Evolutionary conservation across 2,888 invertebrate genomes (phyloP).

Genomic region (Melanotus villosus): DNA sequence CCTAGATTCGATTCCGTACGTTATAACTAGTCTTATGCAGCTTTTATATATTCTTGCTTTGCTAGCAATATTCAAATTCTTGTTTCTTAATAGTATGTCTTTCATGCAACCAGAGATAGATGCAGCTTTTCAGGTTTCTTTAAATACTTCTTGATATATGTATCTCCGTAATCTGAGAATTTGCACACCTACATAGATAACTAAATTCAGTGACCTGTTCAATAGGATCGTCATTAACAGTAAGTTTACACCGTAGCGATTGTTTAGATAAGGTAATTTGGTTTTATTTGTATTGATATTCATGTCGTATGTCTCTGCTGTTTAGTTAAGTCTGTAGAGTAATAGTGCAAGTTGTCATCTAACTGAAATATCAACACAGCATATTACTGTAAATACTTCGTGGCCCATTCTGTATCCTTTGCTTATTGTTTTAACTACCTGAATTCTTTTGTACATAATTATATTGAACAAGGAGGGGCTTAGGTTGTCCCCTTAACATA

Average conservation of each 20-base stretch:
- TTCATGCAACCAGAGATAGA: background rate
- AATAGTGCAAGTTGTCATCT: no score
- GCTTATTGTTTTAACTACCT: background rate
- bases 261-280: background rate
- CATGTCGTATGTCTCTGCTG: background rate
- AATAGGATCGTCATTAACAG: background rate
- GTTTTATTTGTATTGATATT: background rate
- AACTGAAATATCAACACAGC: no score
- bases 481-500: background rate
- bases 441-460: background rate
- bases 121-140: background rate
- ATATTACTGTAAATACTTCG: no score
- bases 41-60: background rate
- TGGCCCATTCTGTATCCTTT: constrained; percentile 1
- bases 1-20: no score
- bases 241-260: background rate
- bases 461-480: background rate
- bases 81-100: background rate
- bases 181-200: background rate
- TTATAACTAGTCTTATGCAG: no score
- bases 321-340: background rate
- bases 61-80: background rate
- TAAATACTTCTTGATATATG: constrained; percentile 1
- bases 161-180: background rate
- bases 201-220: background rate